A percentile compares a stretch with the other conserved stretches of the same genome.
phyloP scores from a whole-genome alignment of 1,140 invertebrate species.

The Dysdera silvatica region DNA sequence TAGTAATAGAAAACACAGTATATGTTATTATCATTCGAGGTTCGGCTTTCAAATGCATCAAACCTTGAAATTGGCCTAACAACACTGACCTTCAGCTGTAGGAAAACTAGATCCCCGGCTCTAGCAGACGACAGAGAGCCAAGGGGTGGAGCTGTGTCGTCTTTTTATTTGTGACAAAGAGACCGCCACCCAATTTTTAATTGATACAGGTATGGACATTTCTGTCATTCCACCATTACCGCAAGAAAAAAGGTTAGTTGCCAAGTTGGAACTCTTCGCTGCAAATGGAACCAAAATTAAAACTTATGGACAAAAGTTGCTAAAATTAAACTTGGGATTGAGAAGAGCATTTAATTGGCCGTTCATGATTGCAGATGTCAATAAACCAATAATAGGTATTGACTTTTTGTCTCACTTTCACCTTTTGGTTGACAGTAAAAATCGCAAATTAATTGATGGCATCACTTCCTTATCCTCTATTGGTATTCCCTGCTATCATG shows the following conservation, averaged over 20 bases:
- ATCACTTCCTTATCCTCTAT: too few relatives aligned
- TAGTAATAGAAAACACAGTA: background rate
- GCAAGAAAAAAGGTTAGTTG: background rate
- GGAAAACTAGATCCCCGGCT: slow-evolving; percentile 11
- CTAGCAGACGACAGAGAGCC: background rate
- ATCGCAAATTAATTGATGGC: slow-evolving; percentile 6
- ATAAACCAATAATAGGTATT: slow-evolving; percentile 27
- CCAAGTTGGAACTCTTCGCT: slow-evolving; percentile 13
- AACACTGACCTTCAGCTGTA: background rate
- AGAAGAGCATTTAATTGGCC: slow-evolving; percentile 9
- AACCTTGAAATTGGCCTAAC: slow-evolving; percentile 8
- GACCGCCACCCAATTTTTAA: slow-evolving; percentile 1
- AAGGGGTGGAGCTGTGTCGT: background rate
- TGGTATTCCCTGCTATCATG: too few relatives aligned
- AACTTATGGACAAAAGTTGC: slow-evolving; percentile 7
- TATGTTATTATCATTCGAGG: slow-evolving; percentile 27
- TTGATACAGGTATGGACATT: slow-evolving; percentile 16
- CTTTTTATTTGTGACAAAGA: slow-evolving; percentile 19
- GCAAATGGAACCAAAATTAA: slow-evolving; percentile 27
- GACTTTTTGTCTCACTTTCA: slow-evolving; percentile 24
- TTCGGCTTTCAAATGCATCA: slow-evolving; percentile 19
- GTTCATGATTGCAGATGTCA: slow-evolving; percentile 25
- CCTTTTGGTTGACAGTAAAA: slow-evolving; percentile 10
- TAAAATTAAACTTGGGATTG: slow-evolving; percentile 20
- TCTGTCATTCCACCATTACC: slow-evolving; percentile 6